Conservation (phyloP, 2,797 vertebrate species). For the Lacerta agilis region DNA sequence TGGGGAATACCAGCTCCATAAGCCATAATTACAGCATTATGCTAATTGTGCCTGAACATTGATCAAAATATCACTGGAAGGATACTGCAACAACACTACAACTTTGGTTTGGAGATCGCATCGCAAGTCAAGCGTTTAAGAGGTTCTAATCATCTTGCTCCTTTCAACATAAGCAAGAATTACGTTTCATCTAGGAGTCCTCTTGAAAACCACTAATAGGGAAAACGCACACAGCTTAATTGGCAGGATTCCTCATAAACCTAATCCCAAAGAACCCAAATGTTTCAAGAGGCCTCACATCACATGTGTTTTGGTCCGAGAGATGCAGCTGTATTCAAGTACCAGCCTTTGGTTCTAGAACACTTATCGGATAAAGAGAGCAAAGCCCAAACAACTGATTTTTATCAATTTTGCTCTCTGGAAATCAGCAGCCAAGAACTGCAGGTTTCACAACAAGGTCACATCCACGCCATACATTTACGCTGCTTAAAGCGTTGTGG, state of each 20-base stretch:
- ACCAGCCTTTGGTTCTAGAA: neutral
- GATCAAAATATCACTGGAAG: slow-evolving; percentile 15
- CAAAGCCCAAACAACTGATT: neutral
- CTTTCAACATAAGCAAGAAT: neutral
- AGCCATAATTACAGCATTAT: slow-evolving; percentile 62
- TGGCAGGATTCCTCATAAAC: slow-evolving; percentile 15
- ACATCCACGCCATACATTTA: too few relatives aligned
- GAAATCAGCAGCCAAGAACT: neutral
- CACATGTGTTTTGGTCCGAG: accelerated
- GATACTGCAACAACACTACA: slow-evolving; percentile 9
- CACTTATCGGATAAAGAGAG: neutral
- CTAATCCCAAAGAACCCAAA: neutral
- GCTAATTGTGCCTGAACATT: slow-evolving; percentile 61
- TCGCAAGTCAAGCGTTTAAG: slow-evolving; percentile 30
- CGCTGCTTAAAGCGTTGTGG: too few relatives aligned
- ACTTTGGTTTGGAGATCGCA: slow-evolving; percentile 44
- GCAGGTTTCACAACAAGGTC: slow-evolving; percentile 25
- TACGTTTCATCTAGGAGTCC: neutral
- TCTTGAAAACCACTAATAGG: slow-evolving; percentile 44
- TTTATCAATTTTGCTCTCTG: neutral
- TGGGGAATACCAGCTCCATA: slow-evolving; percentile 25
- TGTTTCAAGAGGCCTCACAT: neutral
- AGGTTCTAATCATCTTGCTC: slow-evolving; percentile 36
- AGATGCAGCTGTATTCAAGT: neutral
- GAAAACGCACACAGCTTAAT: slow-evolving; percentile 47